Conservation (phyloP, 2,113 vertebrate species). For the Epinephelus cyanopodus region DNA sequence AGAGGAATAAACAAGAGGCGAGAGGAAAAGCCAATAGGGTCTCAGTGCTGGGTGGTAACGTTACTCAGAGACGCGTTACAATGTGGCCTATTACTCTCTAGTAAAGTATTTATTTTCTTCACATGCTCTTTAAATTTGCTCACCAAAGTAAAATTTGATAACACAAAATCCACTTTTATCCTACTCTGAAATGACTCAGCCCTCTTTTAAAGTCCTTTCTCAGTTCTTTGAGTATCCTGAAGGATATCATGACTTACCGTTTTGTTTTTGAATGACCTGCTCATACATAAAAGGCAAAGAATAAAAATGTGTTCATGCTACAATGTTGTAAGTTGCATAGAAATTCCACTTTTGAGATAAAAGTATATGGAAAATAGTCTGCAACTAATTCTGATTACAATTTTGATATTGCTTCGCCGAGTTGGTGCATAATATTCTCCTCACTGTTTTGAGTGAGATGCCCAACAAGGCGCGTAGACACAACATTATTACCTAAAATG, state of each 20-base stretch:
- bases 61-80: slow-evolving; percentile 13
- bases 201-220: background rate
- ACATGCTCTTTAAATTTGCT: background rate
- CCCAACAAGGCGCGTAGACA: background rate
- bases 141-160: background rate
- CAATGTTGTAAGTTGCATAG: background rate
- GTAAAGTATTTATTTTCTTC: background rate
- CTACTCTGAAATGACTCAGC: background rate
- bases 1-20: slow-evolving; percentile 43
- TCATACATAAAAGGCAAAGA: background rate
- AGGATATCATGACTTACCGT: background rate
- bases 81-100: background rate
- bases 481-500: background rate
- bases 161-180: background rate
- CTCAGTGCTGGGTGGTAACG: slow-evolving; percentile 5
- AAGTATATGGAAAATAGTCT: background rate
- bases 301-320: background rate
- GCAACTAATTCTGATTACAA: background rate
- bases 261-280: background rate
- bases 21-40: slow-evolving; percentile 31
- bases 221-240: background rate
- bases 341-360: background rate
- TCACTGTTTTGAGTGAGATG: background rate
- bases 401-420: background rate
- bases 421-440: background rate